Evolutionary conservation across 2,797 vertebrate genomes (phyloP), one percentile per base, ranked within the genome.

Genomic region (Etheostoma nigrum): DNA sequence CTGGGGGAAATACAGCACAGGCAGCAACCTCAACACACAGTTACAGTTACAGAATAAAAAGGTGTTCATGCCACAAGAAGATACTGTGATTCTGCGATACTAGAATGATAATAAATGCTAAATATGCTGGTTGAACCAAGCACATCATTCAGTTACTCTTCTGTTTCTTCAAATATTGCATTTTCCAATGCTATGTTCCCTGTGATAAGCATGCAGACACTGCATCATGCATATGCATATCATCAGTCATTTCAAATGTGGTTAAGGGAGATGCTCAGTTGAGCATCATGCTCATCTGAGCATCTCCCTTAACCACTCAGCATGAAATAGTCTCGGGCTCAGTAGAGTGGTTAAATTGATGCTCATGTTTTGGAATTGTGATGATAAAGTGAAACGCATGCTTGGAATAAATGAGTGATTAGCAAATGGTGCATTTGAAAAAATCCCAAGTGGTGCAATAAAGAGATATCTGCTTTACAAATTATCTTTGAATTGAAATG

Each of bases 1-100:
- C 98, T 99, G 77, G 9, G 81, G 92, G 85, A 76, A 66, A 82
- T 19, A 69, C 74, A 87, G 76, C 63, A 81, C 21, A 82, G 54
- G 63, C 63, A 64, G 47, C 21, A 61, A 40, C 73, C 83, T 86
- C 60, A 84, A 47, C 61, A 70, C 21, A 65, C 36, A 65, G 59
- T 30, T 18, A 36, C 36, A 64, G n/a, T 42, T 51, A 61, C 25
- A 67, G 23, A 54, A 57, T 30, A 45, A 25, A 23, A 40, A 54
- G 44, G 53, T 1, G 40, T 55, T 67, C 83, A 84, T 90, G 84
- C 82, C 77, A 77, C 45, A 1, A 73, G 52, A 81, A 66, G 48
- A 84, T 70, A 47, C 25, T 30, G 5, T 59, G 12, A 33, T 64
- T 63, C 23, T 25, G 47, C n/a, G 4, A 67, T 33, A 27, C 4